Conservation (phyloP, 1,140 invertebrate genomes). For the Lordiphosa stackelbergi region DNA sequence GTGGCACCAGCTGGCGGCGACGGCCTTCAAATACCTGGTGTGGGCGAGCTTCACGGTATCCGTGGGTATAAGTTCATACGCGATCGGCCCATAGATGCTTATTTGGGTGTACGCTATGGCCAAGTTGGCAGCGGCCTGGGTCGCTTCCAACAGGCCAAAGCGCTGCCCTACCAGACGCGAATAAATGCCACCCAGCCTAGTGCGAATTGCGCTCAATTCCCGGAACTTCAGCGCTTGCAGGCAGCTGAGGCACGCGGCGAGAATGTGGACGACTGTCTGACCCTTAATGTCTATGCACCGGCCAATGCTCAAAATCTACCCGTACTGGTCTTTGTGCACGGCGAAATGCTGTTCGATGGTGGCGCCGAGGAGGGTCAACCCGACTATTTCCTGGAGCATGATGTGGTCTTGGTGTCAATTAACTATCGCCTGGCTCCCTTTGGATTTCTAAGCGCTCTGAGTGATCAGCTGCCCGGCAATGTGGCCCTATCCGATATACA, state of each 20-base stretch:
- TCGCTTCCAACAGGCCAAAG: conserved; percentile 51
- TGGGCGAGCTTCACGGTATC: conserved; percentile 48
- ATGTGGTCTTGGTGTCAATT: conserved; percentile 86
- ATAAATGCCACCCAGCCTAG: conserved; percentile 45
- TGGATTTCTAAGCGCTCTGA: conserved; percentile 79
- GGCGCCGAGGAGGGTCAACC: conserved; percentile 82
- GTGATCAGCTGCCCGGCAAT: conserved; percentile 82
- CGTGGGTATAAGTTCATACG: conserved; percentile 40
- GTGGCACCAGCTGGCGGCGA: not conserved
- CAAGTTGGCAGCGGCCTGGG: conserved; percentile 46
- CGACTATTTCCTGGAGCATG: conserved; percentile 85
- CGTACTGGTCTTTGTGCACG: conserved; percentile 74
- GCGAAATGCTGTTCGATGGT: conserved; percentile 75
- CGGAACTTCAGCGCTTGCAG: conserved; percentile 47
- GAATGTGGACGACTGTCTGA: conserved; percentile 68
- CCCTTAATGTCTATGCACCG: conserved; percentile 55
- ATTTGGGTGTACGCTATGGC: conserved; percentile 60
- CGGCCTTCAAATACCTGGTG: conserved; percentile 40
- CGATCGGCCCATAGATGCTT: conserved; percentile 57
- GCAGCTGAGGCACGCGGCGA: conserved; percentile 39
- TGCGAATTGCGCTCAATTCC: conserved; percentile 66
- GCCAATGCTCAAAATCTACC: conserved; percentile 44
- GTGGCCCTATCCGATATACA: conserved; percentile 83
- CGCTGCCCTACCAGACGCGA: conserved; percentile 21
- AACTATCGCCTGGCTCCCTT: conserved; percentile 87